phyloP scores from a whole-genome alignment of 2,888 invertebrate genomes.

The Andrena praecox region DNA sequence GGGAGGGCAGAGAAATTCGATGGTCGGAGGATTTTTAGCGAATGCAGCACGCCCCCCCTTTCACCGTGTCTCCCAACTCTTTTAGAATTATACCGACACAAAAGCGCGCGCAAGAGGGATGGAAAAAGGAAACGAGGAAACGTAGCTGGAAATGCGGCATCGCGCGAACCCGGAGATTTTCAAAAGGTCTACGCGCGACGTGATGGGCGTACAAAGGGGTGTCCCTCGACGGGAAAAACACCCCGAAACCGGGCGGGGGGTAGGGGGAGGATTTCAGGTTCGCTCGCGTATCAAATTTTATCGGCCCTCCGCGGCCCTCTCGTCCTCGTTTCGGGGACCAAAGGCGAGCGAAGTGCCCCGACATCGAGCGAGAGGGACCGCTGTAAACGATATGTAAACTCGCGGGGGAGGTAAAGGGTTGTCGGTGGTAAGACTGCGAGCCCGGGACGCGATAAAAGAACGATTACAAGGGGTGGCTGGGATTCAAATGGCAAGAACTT shows the following conservation, averaged over 20 bases:
- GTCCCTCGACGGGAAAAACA: slow-evolving; percentile 26
- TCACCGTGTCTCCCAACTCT: slow-evolving; percentile 50
- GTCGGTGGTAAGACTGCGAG: background rate
- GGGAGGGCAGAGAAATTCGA: slow-evolving; percentile 33
- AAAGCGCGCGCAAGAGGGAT: slow-evolving; percentile 28
- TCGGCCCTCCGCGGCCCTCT: background rate
- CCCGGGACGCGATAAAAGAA: slow-evolving; percentile 16
- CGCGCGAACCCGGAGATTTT: slow-evolving; percentile 50
- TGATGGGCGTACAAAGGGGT: slow-evolving; percentile 46
- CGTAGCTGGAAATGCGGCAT: slow-evolving; percentile 41
- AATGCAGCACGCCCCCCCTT: slow-evolving; percentile 26
- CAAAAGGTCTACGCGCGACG: slow-evolving; percentile 52
- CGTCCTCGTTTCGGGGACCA: background rate
- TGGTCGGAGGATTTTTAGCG: slow-evolving; percentile 46
- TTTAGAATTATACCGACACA: slow-evolving; percentile 56
- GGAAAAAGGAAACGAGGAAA: slow-evolving; percentile 15
- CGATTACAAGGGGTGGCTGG: slow-evolving; percentile 19
- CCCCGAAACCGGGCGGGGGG: slow-evolving; percentile 17
- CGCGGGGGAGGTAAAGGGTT: background rate
- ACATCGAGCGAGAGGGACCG: background rate
- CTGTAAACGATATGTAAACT: slow-evolving; percentile 42
- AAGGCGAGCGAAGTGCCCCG: background rate
- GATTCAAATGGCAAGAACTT: background rate
- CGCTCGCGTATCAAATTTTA: slow-evolving; percentile 39
- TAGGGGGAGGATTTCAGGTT: slow-evolving; percentile 32